phyloP scores from a whole-genome alignment of 2,113 vertebrate species.

The Polyodon spathula region DNA sequence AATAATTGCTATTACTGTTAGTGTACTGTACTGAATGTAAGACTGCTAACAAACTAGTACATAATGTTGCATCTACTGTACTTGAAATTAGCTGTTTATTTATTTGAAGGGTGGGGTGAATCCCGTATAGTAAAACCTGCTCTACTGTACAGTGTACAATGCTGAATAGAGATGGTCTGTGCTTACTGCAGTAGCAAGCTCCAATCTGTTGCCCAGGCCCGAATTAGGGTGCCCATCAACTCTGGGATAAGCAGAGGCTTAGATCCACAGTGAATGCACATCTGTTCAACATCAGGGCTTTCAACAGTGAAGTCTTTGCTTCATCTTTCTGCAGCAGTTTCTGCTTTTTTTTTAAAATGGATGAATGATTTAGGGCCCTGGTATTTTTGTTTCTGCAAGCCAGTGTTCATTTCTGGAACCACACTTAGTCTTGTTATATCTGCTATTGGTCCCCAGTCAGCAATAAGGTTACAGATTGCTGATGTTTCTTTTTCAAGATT shows the following conservation, averaged over 20 bases:
- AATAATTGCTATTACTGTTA: too few species aligned
- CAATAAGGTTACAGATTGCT: too few species aligned
- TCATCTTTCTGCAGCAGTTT: neutral
- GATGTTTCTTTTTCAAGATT: too few species aligned
- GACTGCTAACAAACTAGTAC: too few species aligned
- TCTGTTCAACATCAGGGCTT: conserved; percentile 36
- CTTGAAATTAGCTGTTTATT: too few species aligned
- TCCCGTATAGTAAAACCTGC: neutral
- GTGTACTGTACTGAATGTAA: too few species aligned
- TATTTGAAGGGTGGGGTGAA: too few species aligned
- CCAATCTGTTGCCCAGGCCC: conserved; percentile 36
- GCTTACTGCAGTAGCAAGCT: conserved; percentile 26
- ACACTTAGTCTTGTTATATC: conserved; percentile 31
- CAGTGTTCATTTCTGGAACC: conserved; percentile 34
- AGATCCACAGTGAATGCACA: conserved; percentile 24
- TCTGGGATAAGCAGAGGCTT: conserved; percentile 34
- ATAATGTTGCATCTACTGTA: too few species aligned
- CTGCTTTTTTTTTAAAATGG: conserved; percentile 6
- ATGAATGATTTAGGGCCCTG: conserved; percentile 19
- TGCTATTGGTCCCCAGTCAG: conserved; percentile 43
- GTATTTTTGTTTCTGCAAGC: conserved; percentile 28
- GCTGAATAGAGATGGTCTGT: neutral
- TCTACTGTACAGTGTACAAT: too few species aligned
- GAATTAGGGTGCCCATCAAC: conserved; percentile 29
- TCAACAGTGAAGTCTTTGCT: conserved; percentile 10